These are phyloP conservation scores for Sitodiplosis mosellana DNA, from an alignment of 1,140 invertebrate genomes.

Conservation along the genomic window DNA sequence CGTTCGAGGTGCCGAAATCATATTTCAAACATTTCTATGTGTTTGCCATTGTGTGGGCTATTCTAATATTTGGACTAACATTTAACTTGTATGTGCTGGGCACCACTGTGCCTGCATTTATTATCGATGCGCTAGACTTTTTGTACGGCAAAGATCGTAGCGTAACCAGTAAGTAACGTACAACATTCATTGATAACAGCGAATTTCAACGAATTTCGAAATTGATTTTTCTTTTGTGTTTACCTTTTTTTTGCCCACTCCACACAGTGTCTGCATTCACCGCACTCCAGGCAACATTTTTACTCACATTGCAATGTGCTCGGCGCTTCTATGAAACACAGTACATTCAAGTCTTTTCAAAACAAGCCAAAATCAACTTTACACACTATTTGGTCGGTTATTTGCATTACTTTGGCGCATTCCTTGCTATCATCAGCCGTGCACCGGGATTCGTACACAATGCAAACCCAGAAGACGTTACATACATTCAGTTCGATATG, in stretches of 20 bases:
- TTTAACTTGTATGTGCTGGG: constrained; percentile 28
- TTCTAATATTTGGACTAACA: constrained; percentile 27
- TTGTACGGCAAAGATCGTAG: constrained; percentile 28
- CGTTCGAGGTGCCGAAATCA: constrained; percentile 48
- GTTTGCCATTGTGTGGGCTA: constrained; percentile 35
- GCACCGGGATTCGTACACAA: constrained; percentile 47
- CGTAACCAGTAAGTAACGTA: constrained; percentile 30
- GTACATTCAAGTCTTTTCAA: constrained; percentile 59
- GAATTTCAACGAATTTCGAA: no score
- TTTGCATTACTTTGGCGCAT: constrained; percentile 51
- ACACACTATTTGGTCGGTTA: constrained; percentile 55
- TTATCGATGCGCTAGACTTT: constrained; percentile 29
- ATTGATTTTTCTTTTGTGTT: no score
- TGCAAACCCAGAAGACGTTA: constrained; percentile 2
- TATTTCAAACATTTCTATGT: constrained; percentile 59
- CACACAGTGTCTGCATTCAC: neutral
- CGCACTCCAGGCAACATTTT: constrained; percentile 5
- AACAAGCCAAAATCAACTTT: constrained; percentile 55
- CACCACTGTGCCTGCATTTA: constrained; percentile 23
- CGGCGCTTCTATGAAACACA: constrained; percentile 62
- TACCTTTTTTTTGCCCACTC: neutral
- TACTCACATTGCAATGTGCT: constrained; percentile 40
- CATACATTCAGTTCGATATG: no score
- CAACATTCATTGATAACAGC: no score
- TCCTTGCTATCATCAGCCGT: constrained; percentile 46